Percentiles rank a stretch among this genome's conserved stretches.
Evolutionary conservation across 1,140 invertebrate genomes (phyloP).

Genomic region (Metopolophium dirhodum): DNA sequence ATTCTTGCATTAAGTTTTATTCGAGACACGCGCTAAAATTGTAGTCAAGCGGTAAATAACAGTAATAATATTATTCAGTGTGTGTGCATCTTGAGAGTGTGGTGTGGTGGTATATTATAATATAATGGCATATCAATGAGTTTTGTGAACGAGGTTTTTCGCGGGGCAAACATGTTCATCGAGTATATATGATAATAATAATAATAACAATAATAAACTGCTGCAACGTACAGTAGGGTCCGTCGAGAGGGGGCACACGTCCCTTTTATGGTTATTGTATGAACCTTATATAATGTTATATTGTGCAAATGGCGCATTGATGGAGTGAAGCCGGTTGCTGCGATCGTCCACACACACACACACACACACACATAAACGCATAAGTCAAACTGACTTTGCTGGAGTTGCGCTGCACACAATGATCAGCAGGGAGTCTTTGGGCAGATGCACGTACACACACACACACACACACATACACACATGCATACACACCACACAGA

Average conservation of each 20-base stretch:
- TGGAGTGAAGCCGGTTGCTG: slow-evolving; percentile 50
- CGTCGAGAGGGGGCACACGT: slow-evolving; percentile 36
- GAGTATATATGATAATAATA: slow-evolving; percentile 41
- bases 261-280: slow-evolving; percentile 57
- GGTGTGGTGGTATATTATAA: slow-evolving; percentile 10
- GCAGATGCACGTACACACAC: slow-evolving; percentile 26
- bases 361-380: not conserved
- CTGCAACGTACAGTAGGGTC: slow-evolving; percentile 6
- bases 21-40: not conserved
- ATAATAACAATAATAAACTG: slow-evolving; percentile 47
- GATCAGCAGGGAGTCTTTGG: slow-evolving; percentile 50
- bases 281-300: slow-evolving; percentile 12
- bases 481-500: not conserved
- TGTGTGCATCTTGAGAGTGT: not conserved
- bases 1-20: not conserved
- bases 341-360: not conserved
- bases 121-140: slow-evolving; percentile 31
- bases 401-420: slow-evolving; percentile 22
- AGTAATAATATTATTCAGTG: not conserved
- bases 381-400: slow-evolving; percentile 37
- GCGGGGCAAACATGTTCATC: slow-evolving; percentile 26
- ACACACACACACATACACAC: not conserved
- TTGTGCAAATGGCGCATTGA: slow-evolving; percentile 55
- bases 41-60: not conserved
- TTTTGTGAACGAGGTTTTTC: slow-evolving; percentile 17